These are phyloP conservation scores for Melipona quadrifasciata DNA, from an alignment of 1,140 invertebrate genomes.

Conservation along the genomic window DNA sequence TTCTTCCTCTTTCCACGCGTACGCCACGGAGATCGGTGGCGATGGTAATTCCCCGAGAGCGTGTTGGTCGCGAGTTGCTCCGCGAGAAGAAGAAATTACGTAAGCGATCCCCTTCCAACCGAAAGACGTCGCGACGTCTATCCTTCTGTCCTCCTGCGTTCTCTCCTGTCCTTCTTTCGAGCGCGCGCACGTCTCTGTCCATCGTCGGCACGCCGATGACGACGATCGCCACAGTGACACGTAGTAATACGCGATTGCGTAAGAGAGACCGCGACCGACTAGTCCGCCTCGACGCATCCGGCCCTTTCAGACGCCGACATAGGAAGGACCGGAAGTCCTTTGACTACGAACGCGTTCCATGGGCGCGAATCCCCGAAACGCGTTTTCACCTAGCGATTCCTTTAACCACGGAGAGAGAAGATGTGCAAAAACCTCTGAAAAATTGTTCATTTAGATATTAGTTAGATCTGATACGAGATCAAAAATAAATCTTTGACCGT, in stretches of 20 bases:
- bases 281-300: slow-evolving; percentile 50
- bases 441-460: too few species aligned
- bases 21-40: neutral
- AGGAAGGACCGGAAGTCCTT: slow-evolving; percentile 67
- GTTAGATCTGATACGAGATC: too few species aligned
- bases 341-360: slow-evolving; percentile 5
- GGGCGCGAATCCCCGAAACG: neutral
- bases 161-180: slow-evolving; percentile 35
- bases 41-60: slow-evolving; percentile 1
- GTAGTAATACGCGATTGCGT: slow-evolving; percentile 59
- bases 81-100: slow-evolving; percentile 61
- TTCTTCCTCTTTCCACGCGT: slow-evolving; percentile 9
- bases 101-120: slow-evolving; percentile 41
- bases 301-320: slow-evolving; percentile 54
- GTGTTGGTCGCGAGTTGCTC: slow-evolving; percentile 24
- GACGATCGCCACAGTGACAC: slow-evolving; percentile 44
- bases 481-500: too few species aligned
- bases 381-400: too few species aligned
- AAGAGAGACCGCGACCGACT: slow-evolving; percentile 55
- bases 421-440: too few species aligned
- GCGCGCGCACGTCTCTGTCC: slow-evolving; percentile 21
- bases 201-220: slow-evolving; percentile 42
- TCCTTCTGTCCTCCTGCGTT: slow-evolving; percentile 50
- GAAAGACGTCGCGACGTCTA: slow-evolving; percentile 43
- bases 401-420: too few species aligned